A percentile compares a stretch with the other conserved stretches of the same genome.
phyloP scores from a whole-genome alignment of 2,113 vertebrate species.

The Antechinus stuartii region DNA sequence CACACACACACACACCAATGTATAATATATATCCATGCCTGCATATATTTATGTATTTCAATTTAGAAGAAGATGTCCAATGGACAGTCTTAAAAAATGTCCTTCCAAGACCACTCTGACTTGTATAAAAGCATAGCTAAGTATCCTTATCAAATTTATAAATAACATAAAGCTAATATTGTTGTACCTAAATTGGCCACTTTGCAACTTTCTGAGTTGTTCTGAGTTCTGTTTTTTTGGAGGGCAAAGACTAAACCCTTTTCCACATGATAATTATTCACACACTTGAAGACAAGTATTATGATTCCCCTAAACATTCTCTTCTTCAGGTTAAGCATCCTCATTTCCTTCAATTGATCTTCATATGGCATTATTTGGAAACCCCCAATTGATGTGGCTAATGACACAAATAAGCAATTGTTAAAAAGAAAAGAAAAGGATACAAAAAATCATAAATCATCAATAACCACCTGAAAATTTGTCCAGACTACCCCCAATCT shows the following conservation, averaged over 20 bases:
- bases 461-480: background rate
- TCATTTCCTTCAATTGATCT: background rate
- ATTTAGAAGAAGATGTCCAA: too few relatives aligned
- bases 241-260: background rate
- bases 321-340: background rate
- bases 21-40: fast-evolving
- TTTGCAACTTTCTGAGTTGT: background rate
- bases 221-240: background rate
- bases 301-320: background rate
- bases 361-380: background rate
- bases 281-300: background rate
- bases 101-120: too few relatives aligned
- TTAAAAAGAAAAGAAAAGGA: background rate
- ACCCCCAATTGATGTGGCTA: background rate
- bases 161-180: background rate
- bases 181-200: background rate
- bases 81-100: too few relatives aligned
- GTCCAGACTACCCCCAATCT: background rate
- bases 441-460: background rate
- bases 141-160: too few relatives aligned
- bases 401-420: background rate
- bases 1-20: too few relatives aligned
- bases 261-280: background rate
- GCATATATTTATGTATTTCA: too few relatives aligned
- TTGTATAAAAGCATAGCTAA: too few relatives aligned